Evolutionary conservation across 2,113 vertebrate species (phyloP), one percentile per base, ranked within the genome.

Genomic region (Chlamydotis undulata): DNA sequence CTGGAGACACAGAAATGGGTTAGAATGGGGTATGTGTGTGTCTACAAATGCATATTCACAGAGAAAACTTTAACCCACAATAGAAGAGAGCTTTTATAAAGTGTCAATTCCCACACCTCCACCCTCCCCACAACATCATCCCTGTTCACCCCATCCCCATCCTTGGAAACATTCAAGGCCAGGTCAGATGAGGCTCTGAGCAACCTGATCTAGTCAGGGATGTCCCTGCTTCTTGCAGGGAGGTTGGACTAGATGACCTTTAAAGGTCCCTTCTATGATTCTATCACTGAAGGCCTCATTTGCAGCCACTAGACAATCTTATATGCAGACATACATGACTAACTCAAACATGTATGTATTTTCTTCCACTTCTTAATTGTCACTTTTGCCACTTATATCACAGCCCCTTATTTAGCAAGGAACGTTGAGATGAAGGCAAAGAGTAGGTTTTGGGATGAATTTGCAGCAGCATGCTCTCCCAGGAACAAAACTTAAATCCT

Each of bases 1-100:
- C 99, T 99, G 87, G 47, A 65, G 96, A 98, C 61, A 97, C 53
- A 95, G 80, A 83, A 83, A 96, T 11, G 12, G 57, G 26, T 83
- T 41, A 92, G 23, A 87, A 60, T 41, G 47, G 90, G 59, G 43
- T 9, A 87, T 8, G 9, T 7, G 19, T 19, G 24, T 19, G 21
- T 6, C 18, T 31, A 39, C 6, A 78, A 78, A 81, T 13, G 3
- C 22, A 43, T 7, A 61, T 35, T 67, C 23, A 9, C 28, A 79
- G 19, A 84, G 6, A 50, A 83, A 73, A 76, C 9, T 43, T 57
- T 23, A 28, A 74, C 19, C 16, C 56, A 33, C 8, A 52, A 19
- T 2, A 63, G 12, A 67, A 67, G 13, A 70, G 15, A 87, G 57
- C 12, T 91, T 75, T 64, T 31, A 53, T 6, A 33, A 19, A 83